Evolutionary conservation across 2,113 vertebrate genomes (phyloP), one percentile per base, ranked within the genome.

Genomic region (Gavia stellata): DNA sequence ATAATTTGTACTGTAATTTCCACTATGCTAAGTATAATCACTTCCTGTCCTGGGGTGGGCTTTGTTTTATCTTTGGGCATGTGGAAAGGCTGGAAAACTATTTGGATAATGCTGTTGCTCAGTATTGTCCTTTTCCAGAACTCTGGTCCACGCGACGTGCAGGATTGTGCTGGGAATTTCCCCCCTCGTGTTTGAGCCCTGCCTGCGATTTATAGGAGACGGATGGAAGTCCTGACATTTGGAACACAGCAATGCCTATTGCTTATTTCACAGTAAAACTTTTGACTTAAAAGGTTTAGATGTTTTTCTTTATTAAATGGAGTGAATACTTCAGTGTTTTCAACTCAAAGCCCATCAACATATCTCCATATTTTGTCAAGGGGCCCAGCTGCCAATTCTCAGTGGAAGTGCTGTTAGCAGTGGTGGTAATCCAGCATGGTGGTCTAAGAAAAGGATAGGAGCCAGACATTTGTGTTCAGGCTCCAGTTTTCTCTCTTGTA

Each of bases 241-340:
- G 90, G 94, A 97, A 79, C 80, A 94, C 68, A 88, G 85, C 52
- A 84, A 90, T 71, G 75, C 78, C 55, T 96, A 7, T 88, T 86
- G 80, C 96, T 96, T 96, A 96, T 97, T 97, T 97, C 96, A 94
- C 96, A 94, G 90, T 94, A 94, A 96, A 92, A 93, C 82, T 91
- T 94, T 93, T 7, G 56, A 67, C 80, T 88, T 93, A 88, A 81
- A 95, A 96, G 93, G 93, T 96, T 97, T 94, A 96, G 93, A 94
- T 95, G 84, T 73, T 96, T 97, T 96, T 85, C 87, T 87, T 96
- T 96, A 96, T 96, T 96, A 96, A 96, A 93, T 58, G 31, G 74
- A 90, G 87, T 6, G 25, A 93, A 74, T 81, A 53, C 81, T 81
- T 94, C 47, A 89, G 83, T 44, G 58, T 92, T 96, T 92, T 88